These are phyloP conservation scores for Drosophila monieri DNA, from an alignment of 2,888 invertebrate species.

Conservation along the genomic window DNA sequence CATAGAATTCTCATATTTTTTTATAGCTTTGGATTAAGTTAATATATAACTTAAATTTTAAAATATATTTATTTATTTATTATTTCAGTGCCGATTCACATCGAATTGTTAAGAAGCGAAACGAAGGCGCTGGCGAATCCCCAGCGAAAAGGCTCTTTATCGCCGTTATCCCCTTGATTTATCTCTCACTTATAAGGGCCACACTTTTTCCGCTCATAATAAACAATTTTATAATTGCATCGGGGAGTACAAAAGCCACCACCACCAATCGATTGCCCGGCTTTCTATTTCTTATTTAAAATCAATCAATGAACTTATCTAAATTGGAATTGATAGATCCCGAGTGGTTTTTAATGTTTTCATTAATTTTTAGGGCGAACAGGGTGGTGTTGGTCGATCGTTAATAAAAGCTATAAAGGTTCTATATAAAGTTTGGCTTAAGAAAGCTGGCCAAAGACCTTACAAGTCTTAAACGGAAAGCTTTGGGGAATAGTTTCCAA, in stretches of 20 bases:
- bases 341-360: constrained; percentile 1
- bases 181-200: constrained; percentile 67
- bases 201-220: constrained; percentile 33
- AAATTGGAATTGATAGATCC: constrained; percentile 8
- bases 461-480: background rate
- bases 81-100: constrained; percentile 1
- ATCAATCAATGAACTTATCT: constrained; percentile 11
- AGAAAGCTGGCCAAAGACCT: constrained; percentile 24
- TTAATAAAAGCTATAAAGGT: background rate
- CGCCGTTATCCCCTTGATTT: constrained; percentile 77
- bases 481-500: constrained; percentile 72
- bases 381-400: too few species aligned
- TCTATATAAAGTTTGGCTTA: background rate
- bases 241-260: background rate
- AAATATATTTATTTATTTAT: background rate
- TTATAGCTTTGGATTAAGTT: too few species aligned
- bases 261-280: background rate
- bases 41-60: background rate
- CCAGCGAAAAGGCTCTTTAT: constrained; percentile 62
- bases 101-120: constrained; percentile 17
- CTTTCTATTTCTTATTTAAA: constrained; percentile 16
- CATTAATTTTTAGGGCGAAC: background rate
- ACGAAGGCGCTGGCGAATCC: constrained; percentile 25
- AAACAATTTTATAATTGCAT: constrained; percentile 38
- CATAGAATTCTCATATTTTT: too few species aligned